These are phyloP conservation scores for Capra hircus DNA, from an alignment of 2,113 vertebrate species.

Conservation along the genomic window DNA sequence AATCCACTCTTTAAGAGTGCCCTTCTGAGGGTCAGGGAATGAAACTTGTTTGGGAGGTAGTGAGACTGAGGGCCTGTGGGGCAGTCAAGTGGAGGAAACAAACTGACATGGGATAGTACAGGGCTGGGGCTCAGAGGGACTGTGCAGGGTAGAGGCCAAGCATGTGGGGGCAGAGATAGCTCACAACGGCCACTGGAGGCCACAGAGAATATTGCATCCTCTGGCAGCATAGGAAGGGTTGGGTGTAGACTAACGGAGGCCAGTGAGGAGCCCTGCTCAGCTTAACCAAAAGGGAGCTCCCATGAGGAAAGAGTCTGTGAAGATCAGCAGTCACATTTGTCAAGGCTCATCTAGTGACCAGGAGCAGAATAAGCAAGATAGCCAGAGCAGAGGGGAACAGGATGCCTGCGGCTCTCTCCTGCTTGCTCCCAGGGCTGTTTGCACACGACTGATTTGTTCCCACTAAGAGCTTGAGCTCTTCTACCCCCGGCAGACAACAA, in stretches of 20 bases:
- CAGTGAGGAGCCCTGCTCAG: not conserved
- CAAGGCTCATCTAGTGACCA: not conserved
- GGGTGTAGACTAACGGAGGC: not conserved
- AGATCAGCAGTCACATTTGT: not conserved
- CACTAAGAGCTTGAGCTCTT: not conserved
- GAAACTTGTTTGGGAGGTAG: not conserved
- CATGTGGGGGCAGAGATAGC: not conserved
- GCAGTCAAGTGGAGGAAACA: not conserved
- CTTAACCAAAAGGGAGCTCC: not conserved
- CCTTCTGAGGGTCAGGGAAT: not conserved
- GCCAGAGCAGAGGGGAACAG: not conserved
- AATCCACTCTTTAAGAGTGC: not conserved
- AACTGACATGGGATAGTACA: not conserved
- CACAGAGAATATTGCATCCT: not conserved
- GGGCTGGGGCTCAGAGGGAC: not conserved
- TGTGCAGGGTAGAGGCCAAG: not conserved
- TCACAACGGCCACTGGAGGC: not conserved
- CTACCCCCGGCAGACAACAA: not conserved
- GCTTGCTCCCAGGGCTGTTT: not conserved
- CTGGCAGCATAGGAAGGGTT: not conserved
- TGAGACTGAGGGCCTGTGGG: not conserved
- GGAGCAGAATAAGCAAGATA: not conserved
- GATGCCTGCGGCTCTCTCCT: not conserved
- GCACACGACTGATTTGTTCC: not conserved
- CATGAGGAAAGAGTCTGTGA: not conserved